Base-by-base conservation (phyloP, 2,113 vertebrate species). In the Gyps fulvus region DNA sequence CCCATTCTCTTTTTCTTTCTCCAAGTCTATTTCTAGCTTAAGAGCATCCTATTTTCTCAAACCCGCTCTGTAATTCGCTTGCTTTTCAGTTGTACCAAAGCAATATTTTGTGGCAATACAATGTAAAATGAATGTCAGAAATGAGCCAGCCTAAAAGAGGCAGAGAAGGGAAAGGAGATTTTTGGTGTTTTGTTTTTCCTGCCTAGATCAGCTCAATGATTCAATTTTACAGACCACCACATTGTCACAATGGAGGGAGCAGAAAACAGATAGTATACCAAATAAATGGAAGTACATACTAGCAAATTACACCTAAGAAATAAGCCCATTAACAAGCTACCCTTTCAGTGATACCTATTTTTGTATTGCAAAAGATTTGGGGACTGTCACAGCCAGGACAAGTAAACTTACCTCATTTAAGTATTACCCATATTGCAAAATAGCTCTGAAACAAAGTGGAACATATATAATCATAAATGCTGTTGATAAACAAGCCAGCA, bases 381-480 rank as follows among this genome's bases (percentile, higher is more conserved):
- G 36, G 65, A 34, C 67, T n/a, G 25, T 52, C 63, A 81, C 52
- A 76, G 76, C 8, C 34, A 49, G 52, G 12, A 19, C 20, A 19
- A 88, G n/a, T 55, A 78, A 86, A 80, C 2, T 57, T 45, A 50
- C 29, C 52, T 83, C 49, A 47, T 40, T 70, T 47, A 83, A 73
- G 80, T 26, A 79, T 81, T 72, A 84, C 66, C 70, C 43, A 22
- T 21, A 77, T 85, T 97, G 89, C 89, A 95, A 95, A 91, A 95
- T 1, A 92, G 31, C 90, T 87, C 43, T 15, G 27, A 92, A 91
- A 66, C 36, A 20, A 91, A 94, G 40, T 80, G 83, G 92, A 85
- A 95, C 55, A 89, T 79, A 49, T 38, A 11, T 11, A 40, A 93
- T 65, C 58, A 59, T 61, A 65, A 55, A 23, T 36, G 49, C 49